Evolutionary conservation across 2,888 invertebrate genomes (phyloP).

Genomic region (Parnassius glacialis): DNA sequence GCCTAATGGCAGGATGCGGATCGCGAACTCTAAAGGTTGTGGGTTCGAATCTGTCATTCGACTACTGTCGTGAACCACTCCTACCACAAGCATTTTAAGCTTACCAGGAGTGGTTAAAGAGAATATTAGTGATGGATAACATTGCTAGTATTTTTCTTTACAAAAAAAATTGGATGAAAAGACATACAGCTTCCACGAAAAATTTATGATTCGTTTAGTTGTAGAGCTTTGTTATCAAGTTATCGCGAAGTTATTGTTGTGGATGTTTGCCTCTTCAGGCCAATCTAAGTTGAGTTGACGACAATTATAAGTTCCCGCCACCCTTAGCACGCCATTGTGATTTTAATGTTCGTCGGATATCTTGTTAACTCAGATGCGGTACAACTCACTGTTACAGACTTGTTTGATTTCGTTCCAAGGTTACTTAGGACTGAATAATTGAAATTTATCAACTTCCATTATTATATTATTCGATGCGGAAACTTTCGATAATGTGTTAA

Average conservation of each 20-base stretch:
- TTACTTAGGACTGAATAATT: conserved; percentile 18
- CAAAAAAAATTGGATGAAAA: too few relatives aligned
- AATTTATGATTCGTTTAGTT: not conserved
- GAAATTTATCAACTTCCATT: conserved; percentile 21
- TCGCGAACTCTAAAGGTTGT: too few relatives aligned
- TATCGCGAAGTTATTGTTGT: conserved; percentile 47
- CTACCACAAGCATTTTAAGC: too few relatives aligned
- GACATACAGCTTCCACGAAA: not conserved
- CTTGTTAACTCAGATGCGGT: conserved; percentile 37
- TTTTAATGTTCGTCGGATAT: conserved; percentile 41
- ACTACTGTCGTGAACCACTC: too few relatives aligned
- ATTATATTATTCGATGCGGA: conserved; percentile 5
- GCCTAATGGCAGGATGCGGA: too few relatives aligned
- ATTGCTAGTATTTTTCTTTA: too few relatives aligned
- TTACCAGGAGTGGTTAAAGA: too few relatives aligned
- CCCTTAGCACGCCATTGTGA: conserved; percentile 38
- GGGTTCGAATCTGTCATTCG: too few relatives aligned
- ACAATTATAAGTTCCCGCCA: conserved; percentile 54
- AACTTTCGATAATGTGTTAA: not conserved
- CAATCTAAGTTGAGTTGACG: conserved; percentile 63
- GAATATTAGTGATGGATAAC: too few relatives aligned
- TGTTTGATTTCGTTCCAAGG: conserved; percentile 27
- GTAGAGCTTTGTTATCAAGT: conserved; percentile 31
- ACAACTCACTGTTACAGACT: conserved; percentile 36
- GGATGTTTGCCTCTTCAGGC: conserved; percentile 51